A percentile compares a stretch with the other conserved stretches of the same genome.
Evolutionary conservation across 2,888 invertebrate genomes (phyloP).

Genomic region (Cancer borealis): DNA sequence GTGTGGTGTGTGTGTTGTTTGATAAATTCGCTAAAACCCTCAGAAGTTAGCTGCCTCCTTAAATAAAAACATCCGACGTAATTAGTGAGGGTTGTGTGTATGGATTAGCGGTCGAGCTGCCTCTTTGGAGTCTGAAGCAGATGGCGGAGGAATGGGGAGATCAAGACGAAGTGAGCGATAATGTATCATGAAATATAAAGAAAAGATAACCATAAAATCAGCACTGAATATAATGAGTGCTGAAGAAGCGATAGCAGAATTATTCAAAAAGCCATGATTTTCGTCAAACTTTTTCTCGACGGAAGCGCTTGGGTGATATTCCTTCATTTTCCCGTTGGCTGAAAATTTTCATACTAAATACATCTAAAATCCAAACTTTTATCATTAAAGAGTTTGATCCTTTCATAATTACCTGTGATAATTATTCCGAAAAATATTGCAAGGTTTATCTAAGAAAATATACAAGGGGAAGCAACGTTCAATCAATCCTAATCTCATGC

Average conservation of each 20-base stretch:
- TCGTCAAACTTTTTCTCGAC: background rate
- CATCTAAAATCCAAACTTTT: slow-evolving; percentile 47
- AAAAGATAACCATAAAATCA: too few relatives aligned
- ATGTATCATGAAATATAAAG: too few relatives aligned
- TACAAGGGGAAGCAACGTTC: background rate
- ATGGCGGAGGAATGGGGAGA: background rate
- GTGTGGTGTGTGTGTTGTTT: background rate
- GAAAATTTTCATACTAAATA: slow-evolving; percentile 49
- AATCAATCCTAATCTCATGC: background rate
- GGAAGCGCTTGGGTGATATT: background rate
- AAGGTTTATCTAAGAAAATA: background rate
- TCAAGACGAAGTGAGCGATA: background rate
- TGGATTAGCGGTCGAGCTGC: background rate
- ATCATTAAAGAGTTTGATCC: slow-evolving; percentile 54
- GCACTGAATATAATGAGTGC: background rate
- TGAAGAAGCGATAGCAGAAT: background rate
- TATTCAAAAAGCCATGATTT: background rate
- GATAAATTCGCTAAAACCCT: background rate
- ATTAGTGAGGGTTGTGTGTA: background rate
- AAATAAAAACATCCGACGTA: background rate
- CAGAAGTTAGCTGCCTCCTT: background rate
- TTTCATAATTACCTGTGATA: slow-evolving; percentile 40
- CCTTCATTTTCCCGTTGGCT: background rate
- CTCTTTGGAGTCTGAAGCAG: background rate
- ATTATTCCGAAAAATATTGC: slow-evolving; percentile 33